Conservation (phyloP, 1,140 invertebrate species). For the Rhizoglyphus robini region DNA sequence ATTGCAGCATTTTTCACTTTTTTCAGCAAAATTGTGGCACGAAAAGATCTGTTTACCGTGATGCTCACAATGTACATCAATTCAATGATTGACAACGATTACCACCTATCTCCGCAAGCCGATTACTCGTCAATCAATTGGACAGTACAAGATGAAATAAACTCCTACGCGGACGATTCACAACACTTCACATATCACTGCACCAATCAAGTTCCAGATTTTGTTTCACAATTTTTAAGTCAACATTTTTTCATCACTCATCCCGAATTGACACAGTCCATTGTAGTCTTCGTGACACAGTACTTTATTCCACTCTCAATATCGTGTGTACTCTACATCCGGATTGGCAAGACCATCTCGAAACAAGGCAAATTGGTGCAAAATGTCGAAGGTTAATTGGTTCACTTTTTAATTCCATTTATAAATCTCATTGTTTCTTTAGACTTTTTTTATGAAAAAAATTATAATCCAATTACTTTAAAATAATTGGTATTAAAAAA, state of each 20-base stretch:
- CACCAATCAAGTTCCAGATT: not conserved
- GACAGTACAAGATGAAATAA: no score
- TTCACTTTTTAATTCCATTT: no score
- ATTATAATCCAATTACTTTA: no score
- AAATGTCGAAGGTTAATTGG: not conserved
- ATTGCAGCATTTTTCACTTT: not conserved
- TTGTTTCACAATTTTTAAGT: not conserved
- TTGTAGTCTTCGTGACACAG: not conserved
- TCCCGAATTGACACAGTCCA: not conserved
- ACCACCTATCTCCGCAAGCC: no score
- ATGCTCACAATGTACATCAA: no score
- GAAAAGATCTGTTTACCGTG: not conserved
- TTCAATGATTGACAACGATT: no score
- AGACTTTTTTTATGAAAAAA: no score
- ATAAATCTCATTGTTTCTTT: no score
- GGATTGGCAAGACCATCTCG: slow-evolving; percentile 6
- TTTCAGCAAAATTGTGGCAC: not conserved
- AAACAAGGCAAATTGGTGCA: not conserved
- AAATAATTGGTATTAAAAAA: no score
- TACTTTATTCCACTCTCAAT: slow-evolving; percentile 16
- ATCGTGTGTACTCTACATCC: not conserved
- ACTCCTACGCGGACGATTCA: not conserved
- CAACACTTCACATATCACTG: not conserved
- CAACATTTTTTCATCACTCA: not conserved
- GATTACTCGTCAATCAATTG: no score